A percentile compares a stretch with the other conserved stretches of the same genome.
phyloP scores from a whole-genome alignment of 1,140 invertebrate species.

The Oncopeltus fasciatus region DNA sequence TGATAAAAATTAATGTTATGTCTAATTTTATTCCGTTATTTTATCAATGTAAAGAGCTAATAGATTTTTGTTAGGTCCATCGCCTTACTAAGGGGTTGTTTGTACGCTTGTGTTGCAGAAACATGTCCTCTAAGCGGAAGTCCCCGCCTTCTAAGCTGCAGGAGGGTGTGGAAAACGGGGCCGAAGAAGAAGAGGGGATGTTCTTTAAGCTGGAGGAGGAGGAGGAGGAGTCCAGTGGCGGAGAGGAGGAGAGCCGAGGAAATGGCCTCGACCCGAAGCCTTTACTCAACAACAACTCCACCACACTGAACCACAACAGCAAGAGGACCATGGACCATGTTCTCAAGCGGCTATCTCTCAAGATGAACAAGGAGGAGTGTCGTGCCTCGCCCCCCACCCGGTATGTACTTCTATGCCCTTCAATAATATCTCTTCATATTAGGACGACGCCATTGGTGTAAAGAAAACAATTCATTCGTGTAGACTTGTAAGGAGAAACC shows the following conservation, averaged over 20 bases:
- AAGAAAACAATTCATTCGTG: no score
- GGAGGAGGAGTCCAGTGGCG: conserved; percentile 27
- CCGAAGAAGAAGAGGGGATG: conserved; percentile 21
- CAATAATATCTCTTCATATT: no score
- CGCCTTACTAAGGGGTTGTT: not conserved
- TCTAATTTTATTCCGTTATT: no score
- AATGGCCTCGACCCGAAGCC: conserved; percentile 21
- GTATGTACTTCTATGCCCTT: no score
- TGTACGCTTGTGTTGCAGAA: conserved; percentile 52
- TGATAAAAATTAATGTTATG: no score
- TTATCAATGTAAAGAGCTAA: no score
- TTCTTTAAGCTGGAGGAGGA: conserved; percentile 40
- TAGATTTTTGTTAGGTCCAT: no score
- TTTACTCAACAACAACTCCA: conserved; percentile 33
- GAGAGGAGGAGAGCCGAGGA: not conserved
- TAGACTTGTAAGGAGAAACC: no score
- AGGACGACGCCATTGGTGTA: no score
- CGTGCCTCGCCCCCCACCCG: conserved; percentile 49
- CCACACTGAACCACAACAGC: conserved; percentile 32
- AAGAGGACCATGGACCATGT: conserved; percentile 70
- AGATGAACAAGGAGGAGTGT: conserved; percentile 52
- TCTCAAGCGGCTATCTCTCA: conserved; percentile 64
- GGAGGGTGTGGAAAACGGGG: conserved; percentile 42
- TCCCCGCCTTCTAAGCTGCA: conserved; percentile 78
- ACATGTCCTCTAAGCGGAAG: conserved; percentile 87